These are phyloP conservation scores for Erithacus rubecula DNA, from an alignment of 2,797 vertebrate genomes.

Conservation along the genomic window DNA sequence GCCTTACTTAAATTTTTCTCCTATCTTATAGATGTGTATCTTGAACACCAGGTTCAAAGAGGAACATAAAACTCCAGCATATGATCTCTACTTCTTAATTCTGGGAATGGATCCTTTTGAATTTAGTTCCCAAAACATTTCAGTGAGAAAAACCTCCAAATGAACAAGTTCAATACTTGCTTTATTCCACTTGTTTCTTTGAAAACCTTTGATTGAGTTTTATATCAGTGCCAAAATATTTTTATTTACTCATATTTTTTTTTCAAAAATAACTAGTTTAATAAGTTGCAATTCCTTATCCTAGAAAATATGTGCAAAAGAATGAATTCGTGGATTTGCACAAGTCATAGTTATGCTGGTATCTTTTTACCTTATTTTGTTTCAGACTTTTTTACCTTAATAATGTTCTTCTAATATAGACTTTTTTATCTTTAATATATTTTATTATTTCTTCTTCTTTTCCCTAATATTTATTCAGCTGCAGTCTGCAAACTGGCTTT, in stretches of 20 bases:
- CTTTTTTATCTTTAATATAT: not conserved
- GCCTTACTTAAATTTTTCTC: not conserved
- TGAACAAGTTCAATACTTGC: not conserved
- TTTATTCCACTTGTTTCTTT: not conserved
- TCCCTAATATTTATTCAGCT: constrained; percentile 40
- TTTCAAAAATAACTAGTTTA: not conserved
- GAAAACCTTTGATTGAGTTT: not conserved
- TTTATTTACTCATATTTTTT: not conserved
- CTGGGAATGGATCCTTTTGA: not conserved
- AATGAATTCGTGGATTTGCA: not conserved
- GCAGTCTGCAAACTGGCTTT: constrained; percentile 5
- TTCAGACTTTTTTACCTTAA: not conserved
- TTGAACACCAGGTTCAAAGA: not conserved
- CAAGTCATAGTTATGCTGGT: not conserved
- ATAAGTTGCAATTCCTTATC: not conserved
- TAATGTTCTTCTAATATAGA: not conserved
- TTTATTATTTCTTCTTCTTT: constrained; percentile 23
- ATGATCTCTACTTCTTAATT: not conserved
- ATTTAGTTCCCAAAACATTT: not conserved
- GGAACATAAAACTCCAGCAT: not conserved
- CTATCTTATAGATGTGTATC: not conserved
- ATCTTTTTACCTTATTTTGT: not conserved
- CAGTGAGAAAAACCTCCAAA: not conserved
- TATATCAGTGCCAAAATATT: not conserved
- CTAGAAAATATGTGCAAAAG: not conserved